Evolutionary conservation across 2,888 invertebrate genomes (phyloP).

Genomic region (Steromphala cineraria): DNA sequence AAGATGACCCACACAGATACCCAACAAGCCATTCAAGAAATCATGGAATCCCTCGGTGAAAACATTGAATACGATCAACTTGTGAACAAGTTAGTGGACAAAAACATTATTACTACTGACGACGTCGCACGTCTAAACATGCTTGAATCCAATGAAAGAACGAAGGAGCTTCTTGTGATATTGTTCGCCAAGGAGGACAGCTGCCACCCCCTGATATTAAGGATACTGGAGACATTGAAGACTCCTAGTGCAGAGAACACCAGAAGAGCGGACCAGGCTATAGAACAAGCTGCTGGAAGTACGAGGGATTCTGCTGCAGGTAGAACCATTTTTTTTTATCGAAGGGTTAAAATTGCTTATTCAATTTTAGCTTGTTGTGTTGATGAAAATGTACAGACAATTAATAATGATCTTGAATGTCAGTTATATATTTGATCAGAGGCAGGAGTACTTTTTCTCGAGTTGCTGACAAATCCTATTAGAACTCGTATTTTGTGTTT

Average conservation of each 20-base stretch:
- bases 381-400: too few relatives aligned
- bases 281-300: not conserved
- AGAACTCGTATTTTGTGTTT: too few relatives aligned
- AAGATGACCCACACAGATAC: not conserved
- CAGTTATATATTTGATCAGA: too few relatives aligned
- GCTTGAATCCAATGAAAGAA: not conserved
- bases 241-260: not conserved
- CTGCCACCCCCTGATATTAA: not conserved
- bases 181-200: not conserved
- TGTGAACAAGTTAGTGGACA: not conserved
- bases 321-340: too few relatives aligned
- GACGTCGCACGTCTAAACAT: not conserved
- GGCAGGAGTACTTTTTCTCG: too few relatives aligned
- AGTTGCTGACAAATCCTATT: too few relatives aligned
- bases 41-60: not conserved
- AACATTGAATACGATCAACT: not conserved
- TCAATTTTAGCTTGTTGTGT: too few relatives aligned
- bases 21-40: not conserved
- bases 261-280: not conserved
- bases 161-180: not conserved
- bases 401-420: too few relatives aligned
- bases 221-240: not conserved
- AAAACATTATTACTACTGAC: not conserved
- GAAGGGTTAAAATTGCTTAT: too few relatives aligned
- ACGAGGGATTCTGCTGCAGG: not conserved